These are phyloP conservation scores for Patagioenas fasciata DNA, from an alignment of 2,113 vertebrate species.

Conservation along the genomic window DNA sequence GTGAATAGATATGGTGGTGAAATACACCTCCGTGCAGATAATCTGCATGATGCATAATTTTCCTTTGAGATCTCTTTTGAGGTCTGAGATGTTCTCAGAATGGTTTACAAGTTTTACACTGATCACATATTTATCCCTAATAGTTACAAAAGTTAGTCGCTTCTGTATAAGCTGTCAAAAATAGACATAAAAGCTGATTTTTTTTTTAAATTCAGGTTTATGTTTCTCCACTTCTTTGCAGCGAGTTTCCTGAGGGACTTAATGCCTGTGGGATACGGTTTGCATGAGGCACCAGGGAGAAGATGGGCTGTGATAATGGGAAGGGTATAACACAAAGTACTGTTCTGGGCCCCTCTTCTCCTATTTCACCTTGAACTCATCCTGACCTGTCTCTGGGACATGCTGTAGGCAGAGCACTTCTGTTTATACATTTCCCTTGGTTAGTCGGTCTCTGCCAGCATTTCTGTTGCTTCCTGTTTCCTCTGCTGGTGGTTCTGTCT, in stretches of 20 bases:
- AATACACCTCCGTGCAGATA: background rate
- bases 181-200: background rate
- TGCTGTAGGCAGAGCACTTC: background rate
- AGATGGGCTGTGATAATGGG: background rate
- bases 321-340: background rate
- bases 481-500: background rate
- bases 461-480: background rate
- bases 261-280: background rate
- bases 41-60: background rate
- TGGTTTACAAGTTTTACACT: background rate
- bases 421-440: background rate
- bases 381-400: background rate
- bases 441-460: background rate
- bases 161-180: background rate
- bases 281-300: background rate
- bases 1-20: background rate
- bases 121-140: background rate
- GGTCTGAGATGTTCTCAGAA: background rate
- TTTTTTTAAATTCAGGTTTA: background rate
- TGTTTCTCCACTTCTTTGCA: background rate
- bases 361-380: background rate
- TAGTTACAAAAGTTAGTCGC: background rate
- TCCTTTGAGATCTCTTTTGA: background rate
- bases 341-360: rapidly evolving
- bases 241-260: background rate